Evolutionary conservation across 1,140 invertebrate species (phyloP), one percentile per base, ranked within the genome.

Genomic region (Bombus pascuorum): DNA sequence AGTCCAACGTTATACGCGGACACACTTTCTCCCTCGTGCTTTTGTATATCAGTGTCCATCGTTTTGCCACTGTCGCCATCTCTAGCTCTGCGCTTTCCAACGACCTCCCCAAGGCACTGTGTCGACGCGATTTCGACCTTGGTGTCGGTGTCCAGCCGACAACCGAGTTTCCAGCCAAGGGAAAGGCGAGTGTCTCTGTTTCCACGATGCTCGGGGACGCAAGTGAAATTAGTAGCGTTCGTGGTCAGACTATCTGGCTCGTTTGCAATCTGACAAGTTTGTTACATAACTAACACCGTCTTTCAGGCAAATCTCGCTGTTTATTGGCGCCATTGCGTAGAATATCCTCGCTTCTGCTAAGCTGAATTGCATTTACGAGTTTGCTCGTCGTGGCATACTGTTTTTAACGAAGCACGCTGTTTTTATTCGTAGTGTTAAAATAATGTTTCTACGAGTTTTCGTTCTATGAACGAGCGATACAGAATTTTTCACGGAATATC

Each of bases 11-110:
- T n/a, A 28, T 39, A n/a, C 18, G 28, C 32, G 25, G 44, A 22
- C 70, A 53, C n/a, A 44, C 68, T 72, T 70, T 74, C 82, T 81
- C 83, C 76, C 34, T 72, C 66, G 25, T 12, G 32, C 66, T 68
- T 59, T 83, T 76, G 44, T 85, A 42, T 39, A 25, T 44, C 81
- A 39, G 47, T 22, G 34, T 68, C 57, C 42, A 8, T 28, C 28
- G 9, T 28, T 18, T 25, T 22, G 47, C 28, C 32, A 39, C 44
- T 32, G 25, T 5, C 8, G 22, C 25, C 39, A 22, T 39, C 59
- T n/a, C 25, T 80, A 22, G 28, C 34, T 22, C 37, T 12, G 25
- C 13, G 13, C 65, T 53, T 39, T 80, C 53, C 59, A 25, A 25
- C n/a, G 10, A 34, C 25, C 70, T 65, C 25, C 68, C n/a, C n/a